A percentile compares a stretch with the other conserved stretches of the same genome.
These are phyloP conservation scores for Tympanoctomys barrerae DNA, from an alignment of 2,797 vertebrate genomes.

Conservation along the genomic window DNA sequence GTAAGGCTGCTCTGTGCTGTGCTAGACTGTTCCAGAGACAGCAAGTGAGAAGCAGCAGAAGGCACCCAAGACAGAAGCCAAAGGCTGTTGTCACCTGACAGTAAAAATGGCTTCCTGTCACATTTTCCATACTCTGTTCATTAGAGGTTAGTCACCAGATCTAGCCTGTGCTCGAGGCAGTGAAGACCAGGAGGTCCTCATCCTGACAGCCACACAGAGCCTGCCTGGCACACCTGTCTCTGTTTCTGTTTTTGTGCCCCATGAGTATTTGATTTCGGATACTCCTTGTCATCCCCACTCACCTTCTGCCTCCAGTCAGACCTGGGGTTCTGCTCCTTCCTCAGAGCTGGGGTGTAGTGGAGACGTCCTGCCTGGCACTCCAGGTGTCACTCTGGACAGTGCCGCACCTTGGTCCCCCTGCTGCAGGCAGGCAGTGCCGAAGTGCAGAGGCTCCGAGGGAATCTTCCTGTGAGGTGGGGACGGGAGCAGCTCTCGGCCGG, in stretches of 20 bases:
- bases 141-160: not conserved
- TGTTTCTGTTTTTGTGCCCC: not conserved
- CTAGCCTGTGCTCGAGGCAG: not conserved
- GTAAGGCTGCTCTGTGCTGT: not conserved
- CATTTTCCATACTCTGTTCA: not conserved
- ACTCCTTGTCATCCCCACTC: not conserved
- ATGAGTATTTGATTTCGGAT: not conserved
- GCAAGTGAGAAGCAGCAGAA: not conserved
- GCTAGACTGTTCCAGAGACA: not conserved
- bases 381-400: not conserved
- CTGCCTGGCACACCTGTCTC: rapidly evolving
- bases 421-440: not conserved
- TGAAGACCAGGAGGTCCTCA: not conserved
- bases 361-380: not conserved
- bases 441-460: not conserved
- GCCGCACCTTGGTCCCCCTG: not conserved
- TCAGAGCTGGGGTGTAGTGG: not conserved
- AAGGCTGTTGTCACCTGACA: not conserved
- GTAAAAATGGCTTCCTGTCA: not conserved
- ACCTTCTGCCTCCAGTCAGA: not conserved
- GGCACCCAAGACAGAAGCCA: not conserved
- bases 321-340: not conserved
- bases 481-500: not conserved
- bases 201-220: not conserved
- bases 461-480: not conserved